phyloP scores from a whole-genome alignment of 1,140 invertebrate species.

The Eulimnadia texana region DNA sequence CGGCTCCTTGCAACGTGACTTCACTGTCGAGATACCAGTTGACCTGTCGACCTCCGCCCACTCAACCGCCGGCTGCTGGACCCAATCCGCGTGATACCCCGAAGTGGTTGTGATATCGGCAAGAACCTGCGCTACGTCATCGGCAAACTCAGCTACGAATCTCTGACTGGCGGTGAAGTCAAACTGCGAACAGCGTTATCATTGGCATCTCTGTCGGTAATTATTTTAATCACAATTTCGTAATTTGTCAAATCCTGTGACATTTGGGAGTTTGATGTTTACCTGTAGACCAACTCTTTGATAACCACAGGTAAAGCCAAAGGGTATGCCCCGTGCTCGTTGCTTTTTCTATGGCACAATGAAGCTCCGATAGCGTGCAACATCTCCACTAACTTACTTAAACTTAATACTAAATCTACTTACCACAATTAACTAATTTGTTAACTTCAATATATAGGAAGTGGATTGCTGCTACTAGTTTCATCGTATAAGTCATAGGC shows the following conservation, averaged over 20 bases:
- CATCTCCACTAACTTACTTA: too few relatives aligned
- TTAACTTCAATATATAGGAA: constrained; percentile 36
- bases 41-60: constrained; percentile 70
- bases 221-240: too few relatives aligned
- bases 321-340: background rate
- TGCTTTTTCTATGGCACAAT: background rate
- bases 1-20: constrained; percentile 78
- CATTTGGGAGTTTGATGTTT: background rate
- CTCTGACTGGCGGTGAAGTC: constrained; percentile 57
- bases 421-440: background rate
- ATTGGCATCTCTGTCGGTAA: constrained; percentile 54
- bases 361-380: background rate
- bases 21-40: constrained; percentile 74
- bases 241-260: too few relatives aligned
- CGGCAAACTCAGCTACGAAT: constrained; percentile 79
- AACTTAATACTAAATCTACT: too few relatives aligned
- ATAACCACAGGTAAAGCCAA: background rate
- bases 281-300: background rate
- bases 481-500: constrained; percentile 80
- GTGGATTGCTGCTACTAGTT: constrained; percentile 44
- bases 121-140: constrained; percentile 67
- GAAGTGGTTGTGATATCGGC: constrained; percentile 80
- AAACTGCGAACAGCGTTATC: constrained; percentile 61
- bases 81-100: constrained; percentile 40
- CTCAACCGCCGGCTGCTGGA: constrained; percentile 48